Evolutionary conservation across 2,888 invertebrate species (phyloP).

Genomic region (Eristalinus aeneus): DNA sequence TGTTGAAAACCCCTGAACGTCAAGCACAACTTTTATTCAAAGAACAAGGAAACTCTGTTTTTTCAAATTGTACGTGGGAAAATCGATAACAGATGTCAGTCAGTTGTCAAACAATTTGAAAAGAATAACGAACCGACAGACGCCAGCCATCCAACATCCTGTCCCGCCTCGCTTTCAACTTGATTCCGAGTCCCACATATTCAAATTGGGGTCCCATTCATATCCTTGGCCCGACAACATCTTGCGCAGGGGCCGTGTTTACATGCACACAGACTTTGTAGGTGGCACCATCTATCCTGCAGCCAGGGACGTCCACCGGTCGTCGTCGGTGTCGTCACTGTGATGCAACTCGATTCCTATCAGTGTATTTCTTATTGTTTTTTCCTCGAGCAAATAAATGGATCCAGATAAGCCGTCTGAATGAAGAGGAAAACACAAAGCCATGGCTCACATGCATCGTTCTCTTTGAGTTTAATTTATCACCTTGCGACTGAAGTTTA

Average conservation of each 20-base stretch:
- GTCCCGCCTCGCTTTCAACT: not conserved
- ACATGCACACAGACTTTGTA: constrained; percentile 7
- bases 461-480: constrained; percentile 49
- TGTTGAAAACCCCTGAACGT: no score
- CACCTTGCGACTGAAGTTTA: constrained; percentile 38
- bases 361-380: constrained; percentile 18
- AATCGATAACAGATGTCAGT: not conserved
- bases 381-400: constrained; percentile 44
- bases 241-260: constrained; percentile 7
- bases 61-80: no score
- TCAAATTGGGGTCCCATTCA: not conserved
- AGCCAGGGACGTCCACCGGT: not conserved
- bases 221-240: constrained; percentile 15
- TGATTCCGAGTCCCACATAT: constrained; percentile 1
- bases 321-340: not conserved
- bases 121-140: not conserved
- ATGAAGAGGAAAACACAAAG: not conserved
- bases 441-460: constrained; percentile 15
- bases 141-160: not conserved
- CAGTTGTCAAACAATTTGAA: not conserved
- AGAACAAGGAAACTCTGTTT: no score
- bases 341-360: constrained; percentile 37
- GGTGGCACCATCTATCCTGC: constrained; percentile 7
- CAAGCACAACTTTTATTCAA: no score
- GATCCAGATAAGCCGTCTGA: constrained; percentile 33